Base-by-base conservation (phyloP, 2,888 invertebrate genomes). In the Salpingus planirostris region DNA sequence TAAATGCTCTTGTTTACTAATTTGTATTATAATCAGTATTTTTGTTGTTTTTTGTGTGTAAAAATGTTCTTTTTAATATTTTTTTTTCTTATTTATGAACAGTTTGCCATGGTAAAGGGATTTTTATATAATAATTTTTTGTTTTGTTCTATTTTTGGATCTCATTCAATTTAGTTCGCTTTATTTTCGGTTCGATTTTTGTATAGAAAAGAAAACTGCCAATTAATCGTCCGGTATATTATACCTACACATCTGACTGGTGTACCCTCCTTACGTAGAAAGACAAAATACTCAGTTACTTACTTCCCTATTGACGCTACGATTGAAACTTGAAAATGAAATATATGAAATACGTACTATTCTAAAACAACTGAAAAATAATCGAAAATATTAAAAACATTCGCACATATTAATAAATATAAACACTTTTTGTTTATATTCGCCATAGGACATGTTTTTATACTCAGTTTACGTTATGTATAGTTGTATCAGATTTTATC, bases 401-500 rank as follows among this genome's bases (percentile, higher is more conserved):
- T n/a, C n/a, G n/a, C n/a, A n/a, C n/a, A n/a, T n/a, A n/a, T n/a
- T n/a, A n/a, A 46, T 36, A 43, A 31, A 39, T 44, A 39, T 45
- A 44, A 43, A 38, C 39, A 8, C 5, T 23, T 43, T 38, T 42
- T 41, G 46, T 46, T 49, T 52, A 44, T 52, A 44, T 43, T 52
- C 46, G 59, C 60, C 59, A 60, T 60, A 58, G 55, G 47, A 50
- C 46, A 48, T 49, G n/a, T 46, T 52, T 52, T 49, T 57, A 46
- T 54, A 49, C 50, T 53, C 56, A 49, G 47, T 54, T 52, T 52
- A 57, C 55, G 59, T 59, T 62, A 62, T 63, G 60, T 62, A 62
- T 63, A 63, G 61, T 59, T 62, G 49, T 61, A 60, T 49, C 58
- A 62, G 59, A 62, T 62, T 62, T 62, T 62, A 62, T 62, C 53